These are phyloP conservation scores for Ophthalmolycus amberensis DNA, from an alignment of 2,113 vertebrate genomes.

Conservation along the genomic window DNA sequence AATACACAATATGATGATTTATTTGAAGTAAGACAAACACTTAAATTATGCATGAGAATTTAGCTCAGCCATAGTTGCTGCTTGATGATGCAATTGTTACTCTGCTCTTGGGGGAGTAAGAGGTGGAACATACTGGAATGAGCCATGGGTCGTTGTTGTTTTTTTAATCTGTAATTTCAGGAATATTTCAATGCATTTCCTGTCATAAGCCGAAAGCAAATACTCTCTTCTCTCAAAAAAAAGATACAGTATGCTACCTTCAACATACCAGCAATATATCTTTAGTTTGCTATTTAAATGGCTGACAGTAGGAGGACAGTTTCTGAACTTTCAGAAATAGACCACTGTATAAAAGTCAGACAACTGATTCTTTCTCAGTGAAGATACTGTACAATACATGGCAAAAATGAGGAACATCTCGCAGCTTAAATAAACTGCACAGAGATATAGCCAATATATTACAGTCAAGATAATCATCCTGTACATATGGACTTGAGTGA, in stretches of 20 bases:
- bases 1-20: not conserved
- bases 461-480: not conserved
- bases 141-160: not conserved
- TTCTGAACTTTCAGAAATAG: conserved; percentile 6
- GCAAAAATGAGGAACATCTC: not conserved
- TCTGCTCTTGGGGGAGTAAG: not conserved
- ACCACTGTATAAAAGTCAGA: conserved; percentile 1
- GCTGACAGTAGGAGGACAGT: not conserved
- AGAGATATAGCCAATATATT: not conserved
- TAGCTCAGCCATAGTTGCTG: not conserved
- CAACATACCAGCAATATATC: not conserved
- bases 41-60: not conserved
- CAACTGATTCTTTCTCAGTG: not conserved
- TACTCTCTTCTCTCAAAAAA: not conserved
- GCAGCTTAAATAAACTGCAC: not conserved
- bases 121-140: not conserved
- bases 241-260: not conserved
- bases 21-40: not conserved
- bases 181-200: not conserved
- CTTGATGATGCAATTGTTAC: not conserved
- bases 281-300: not conserved
- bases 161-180: not conserved
- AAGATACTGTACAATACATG: not conserved
- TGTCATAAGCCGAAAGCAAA: not conserved
- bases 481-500: conserved; percentile 18